These are phyloP conservation scores for Cybosia mesomella DNA, from an alignment of 2,888 invertebrate genomes.

Conservation along the genomic window DNA sequence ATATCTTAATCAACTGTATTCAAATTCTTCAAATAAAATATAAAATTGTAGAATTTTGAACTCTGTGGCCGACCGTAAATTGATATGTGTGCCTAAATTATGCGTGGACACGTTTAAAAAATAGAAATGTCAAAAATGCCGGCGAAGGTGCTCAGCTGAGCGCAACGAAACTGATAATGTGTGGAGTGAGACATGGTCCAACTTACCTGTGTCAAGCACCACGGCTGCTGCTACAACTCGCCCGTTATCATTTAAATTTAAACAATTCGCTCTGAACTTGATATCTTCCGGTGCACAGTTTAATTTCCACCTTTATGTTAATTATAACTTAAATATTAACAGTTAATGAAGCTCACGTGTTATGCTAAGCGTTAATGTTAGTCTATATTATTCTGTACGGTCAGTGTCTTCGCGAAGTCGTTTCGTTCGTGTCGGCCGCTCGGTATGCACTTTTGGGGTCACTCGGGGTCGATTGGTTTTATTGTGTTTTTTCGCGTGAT, in stretches of 20 bases:
- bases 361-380: constrained; percentile 71
- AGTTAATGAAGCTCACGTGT: constrained; percentile 76
- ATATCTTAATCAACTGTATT: constrained; percentile 15
- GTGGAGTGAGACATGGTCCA: constrained; percentile 26
- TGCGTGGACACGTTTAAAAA: constrained; percentile 65
- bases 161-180: constrained; percentile 28
- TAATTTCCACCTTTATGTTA: constrained; percentile 72
- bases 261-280: constrained; percentile 51
- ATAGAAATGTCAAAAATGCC: constrained; percentile 60
- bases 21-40: constrained; percentile 19
- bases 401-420: constrained; percentile 70
- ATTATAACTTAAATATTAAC: constrained; percentile 62
- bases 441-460: constrained; percentile 78
- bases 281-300: constrained; percentile 69
- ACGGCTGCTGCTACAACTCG: constrained; percentile 56
- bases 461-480: constrained; percentile 75
- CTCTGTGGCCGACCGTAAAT: constrained; percentile 32
- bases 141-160: constrained; percentile 49
- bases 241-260: constrained; percentile 56
- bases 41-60: constrained; percentile 8
- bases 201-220: constrained; percentile 72
- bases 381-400: constrained; percentile 35
- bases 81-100: constrained; percentile 60
- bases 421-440: constrained; percentile 79
- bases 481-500: constrained; percentile 60